A percentile compares a stretch with the other conserved stretches of the same genome.
Evolutionary conservation across 2,888 invertebrate genomes (phyloP).

Genomic region (Baccha elongata): DNA sequence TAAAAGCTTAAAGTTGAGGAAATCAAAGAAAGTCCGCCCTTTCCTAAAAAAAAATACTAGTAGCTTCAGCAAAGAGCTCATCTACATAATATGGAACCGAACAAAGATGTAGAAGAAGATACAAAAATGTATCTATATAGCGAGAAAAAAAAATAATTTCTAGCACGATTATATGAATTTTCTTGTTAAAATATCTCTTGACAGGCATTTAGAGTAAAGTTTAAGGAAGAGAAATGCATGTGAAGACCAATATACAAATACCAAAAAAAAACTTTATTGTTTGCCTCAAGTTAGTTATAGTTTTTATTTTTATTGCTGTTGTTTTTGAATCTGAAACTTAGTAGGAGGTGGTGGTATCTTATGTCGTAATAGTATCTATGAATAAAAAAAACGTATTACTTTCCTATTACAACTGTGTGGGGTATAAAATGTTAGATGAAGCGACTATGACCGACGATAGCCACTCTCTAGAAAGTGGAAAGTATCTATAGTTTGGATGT

Average conservation of each 20-base stretch:
- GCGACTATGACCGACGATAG: conserved; percentile 22
- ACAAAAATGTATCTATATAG: conserved; percentile 15
- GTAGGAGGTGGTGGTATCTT: conserved; percentile 62
- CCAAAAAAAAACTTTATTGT: conserved; percentile 41
- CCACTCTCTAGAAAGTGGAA: conserved; percentile 67
- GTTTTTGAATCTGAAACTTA: conserved; percentile 42
- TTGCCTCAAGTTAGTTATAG: conserved; percentile 21
- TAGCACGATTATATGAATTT: conserved; percentile 34
- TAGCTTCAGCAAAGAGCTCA: conserved; percentile 7
- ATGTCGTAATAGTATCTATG: conserved; percentile 53
- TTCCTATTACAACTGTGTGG: conserved; percentile 35
- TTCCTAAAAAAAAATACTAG: conserved; percentile 24
- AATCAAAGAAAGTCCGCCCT: conserved; percentile 31
- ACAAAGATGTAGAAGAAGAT: background rate
- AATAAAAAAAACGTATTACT: conserved; percentile 37
- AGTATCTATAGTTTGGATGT: conserved; percentile 61
- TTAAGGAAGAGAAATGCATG: conserved; percentile 54
- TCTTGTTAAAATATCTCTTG: conserved; percentile 32
- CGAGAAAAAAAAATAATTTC: background rate
- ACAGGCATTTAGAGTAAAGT: conserved; percentile 10
- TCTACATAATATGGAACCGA: conserved; percentile 33
- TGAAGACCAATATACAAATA: conserved; percentile 1
- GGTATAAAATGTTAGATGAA: conserved; percentile 51
- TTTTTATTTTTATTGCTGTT: background rate
- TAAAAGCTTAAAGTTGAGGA: background rate